A percentile compares a stretch with the other conserved stretches of the same genome.
Conservation (phyloP, 2,888 invertebrate species). For the Lasioglossum figueresi region DNA sequence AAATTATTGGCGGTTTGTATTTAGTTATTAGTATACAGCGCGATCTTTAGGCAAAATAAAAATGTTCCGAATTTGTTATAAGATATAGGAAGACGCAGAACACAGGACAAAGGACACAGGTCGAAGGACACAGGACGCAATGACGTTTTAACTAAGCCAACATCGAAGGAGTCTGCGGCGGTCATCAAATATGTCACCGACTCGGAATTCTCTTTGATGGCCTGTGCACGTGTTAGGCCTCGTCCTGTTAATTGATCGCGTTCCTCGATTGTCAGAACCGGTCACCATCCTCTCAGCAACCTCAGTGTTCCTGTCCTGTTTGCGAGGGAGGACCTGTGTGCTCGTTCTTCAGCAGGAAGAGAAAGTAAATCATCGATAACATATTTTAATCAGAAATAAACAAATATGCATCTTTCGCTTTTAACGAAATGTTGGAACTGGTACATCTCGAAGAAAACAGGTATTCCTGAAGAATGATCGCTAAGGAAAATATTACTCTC, state of each 20-base stretch:
- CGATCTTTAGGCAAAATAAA: too few relatives aligned
- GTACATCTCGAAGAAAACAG: too few relatives aligned
- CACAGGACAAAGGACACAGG: neutral
- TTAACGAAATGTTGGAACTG: too few relatives aligned
- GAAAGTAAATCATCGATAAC: neutral
- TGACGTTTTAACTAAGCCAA: conserved; percentile 76
- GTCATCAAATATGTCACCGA: conserved; percentile 70
- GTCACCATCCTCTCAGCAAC: conserved; percentile 48
- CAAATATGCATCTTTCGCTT: neutral
- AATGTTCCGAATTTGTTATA: too few relatives aligned
- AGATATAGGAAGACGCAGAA: neutral
- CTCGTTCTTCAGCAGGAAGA: conserved; percentile 22
- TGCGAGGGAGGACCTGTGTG: neutral
- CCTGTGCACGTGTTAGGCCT: conserved; percentile 57
- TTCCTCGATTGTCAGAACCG: conserved; percentile 50
- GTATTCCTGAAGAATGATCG: too few relatives aligned
- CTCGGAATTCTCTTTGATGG: conserved; percentile 77
- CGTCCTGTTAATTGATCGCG: conserved; percentile 62
- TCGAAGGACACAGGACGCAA: conserved; percentile 36
- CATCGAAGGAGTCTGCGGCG: conserved; percentile 59
- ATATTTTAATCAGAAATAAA: neutral
- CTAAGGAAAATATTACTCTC: too few relatives aligned
- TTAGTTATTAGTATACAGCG: too few relatives aligned
- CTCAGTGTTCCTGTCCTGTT: conserved; percentile 17
- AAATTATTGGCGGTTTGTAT: too few relatives aligned